Evolutionary conservation across 1,140 invertebrate genomes (phyloP), one percentile per base, ranked within the genome.

Genomic region (Anoplophora glabripennis): DNA sequence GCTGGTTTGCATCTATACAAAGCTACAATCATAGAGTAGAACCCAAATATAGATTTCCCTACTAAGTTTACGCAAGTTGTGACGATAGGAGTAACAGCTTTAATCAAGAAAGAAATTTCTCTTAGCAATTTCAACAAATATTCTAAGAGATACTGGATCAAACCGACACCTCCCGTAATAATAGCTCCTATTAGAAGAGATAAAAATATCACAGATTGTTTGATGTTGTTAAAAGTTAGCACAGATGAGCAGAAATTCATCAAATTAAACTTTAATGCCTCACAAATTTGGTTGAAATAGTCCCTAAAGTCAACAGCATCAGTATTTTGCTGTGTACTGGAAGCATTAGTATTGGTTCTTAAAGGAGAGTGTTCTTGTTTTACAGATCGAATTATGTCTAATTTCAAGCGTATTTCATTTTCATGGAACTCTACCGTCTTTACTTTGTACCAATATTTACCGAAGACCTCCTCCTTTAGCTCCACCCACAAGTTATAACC

Each of bases 61-160:
- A 77, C 42, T 11, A 76, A 65, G 15, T 77, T 72, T 44, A 76
- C 70, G 12, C 76, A 49, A 4, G 69, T 69, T 49, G 77, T 54
- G 0, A 74, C 46, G 42, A 79, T 65, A 21, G 78, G 78, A 11
- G 74, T 78, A 0, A 64, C 55, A 12, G 63, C 67, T 48, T 58
- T 61, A 21, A 79, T 64, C 35, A 77, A 44, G 41, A 58, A 38
- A 17, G 70, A 70, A 2, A 74, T 33, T 64, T 77, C 71, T 46
- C 48, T 55, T 18, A 72, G 42, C 14, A 72, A 40, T 54, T 63
- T 63, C 40, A 72, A 54, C 10, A 63, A 34, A 64, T 65, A 72
- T 21, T 72, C 66, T 37, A 68, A 41, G 21, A 70, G 21, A 59
- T 61, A 70, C 35, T 65, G 51, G 9, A 68, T 46, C 3, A 58